A percentile compares a stretch with the other conserved stretches of the same genome.
Conservation (phyloP, 2,113 vertebrate species). For the Syrmaticus mikado region DNA sequence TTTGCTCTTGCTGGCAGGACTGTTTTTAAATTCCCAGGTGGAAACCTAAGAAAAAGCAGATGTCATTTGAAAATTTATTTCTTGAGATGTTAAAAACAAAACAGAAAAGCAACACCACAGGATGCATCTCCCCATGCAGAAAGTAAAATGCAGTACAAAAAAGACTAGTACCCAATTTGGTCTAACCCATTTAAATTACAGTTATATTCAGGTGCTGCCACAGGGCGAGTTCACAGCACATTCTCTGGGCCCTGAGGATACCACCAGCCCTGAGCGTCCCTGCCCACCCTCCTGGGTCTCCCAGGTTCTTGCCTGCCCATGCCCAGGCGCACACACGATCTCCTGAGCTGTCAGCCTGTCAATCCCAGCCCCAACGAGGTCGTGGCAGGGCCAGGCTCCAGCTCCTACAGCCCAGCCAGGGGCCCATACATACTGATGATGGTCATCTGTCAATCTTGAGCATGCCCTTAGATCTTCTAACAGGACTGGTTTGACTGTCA, state of each 20-base stretch:
- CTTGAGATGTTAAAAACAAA: background rate
- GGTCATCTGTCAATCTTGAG: background rate
- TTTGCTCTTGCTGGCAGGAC: background rate
- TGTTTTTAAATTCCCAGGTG: background rate
- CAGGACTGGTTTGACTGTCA: background rate
- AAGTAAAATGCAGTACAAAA: background rate
- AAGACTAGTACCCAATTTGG: background rate
- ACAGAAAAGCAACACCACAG: background rate
- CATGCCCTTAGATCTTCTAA: background rate
- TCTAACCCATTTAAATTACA: background rate
- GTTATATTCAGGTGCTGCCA: background rate
- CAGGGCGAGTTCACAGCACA: background rate
- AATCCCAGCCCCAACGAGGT: accelerated
- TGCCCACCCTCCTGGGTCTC: background rate
- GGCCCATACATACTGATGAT: background rate
- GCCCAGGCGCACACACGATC: background rate
- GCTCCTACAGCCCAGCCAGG: background rate
- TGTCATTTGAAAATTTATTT: background rate
- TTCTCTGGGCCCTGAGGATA: background rate
- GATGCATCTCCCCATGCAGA: background rate
- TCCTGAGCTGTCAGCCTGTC: background rate
- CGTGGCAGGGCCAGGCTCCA: accelerated
- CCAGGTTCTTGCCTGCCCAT: background rate
- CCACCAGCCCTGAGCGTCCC: background rate
- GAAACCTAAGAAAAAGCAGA: background rate